Base-by-base conservation (phyloP, 2,797 vertebrate genomes). In the Podarcis lilfordi region DNA sequence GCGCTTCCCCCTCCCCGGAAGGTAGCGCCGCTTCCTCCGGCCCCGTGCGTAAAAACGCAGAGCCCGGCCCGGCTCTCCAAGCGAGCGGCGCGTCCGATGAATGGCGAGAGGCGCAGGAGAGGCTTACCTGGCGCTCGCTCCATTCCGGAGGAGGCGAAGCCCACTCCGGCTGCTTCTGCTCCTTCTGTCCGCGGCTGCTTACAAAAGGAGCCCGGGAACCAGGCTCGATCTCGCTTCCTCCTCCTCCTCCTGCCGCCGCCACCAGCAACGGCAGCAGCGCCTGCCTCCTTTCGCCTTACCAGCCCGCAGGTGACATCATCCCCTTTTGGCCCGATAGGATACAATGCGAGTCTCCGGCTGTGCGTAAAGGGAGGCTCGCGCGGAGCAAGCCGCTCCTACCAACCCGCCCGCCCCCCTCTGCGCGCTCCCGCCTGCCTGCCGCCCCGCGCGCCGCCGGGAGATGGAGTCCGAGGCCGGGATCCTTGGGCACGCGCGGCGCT, bases 261-360 rank as follows among this genome's bases (percentile, higher is more conserved):
- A 3, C 35, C 71, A 29, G 64, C 94, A 91, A 90, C 91, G 83
- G 94, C 93, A 92, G 91, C 92, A 90, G 86, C 93, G 91, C 81
- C 93, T 89, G 91, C 93, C 87, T 87, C 85, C 59, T 90, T 69
- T 92, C 55, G 88, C 81, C 89, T 83, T 35, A 59, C 86, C 45
- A 85, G 93, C 90, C 90, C 92, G 94, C 89, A 95, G 95, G 97
- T 98, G 97, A 98, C 96, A 97, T 98, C 98, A 98, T 93, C 92
- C 93, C 93, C 91, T 92, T 92, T 89, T 90, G 76, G 75, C 87
- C 93, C 92, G 94, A 96, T 94, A 91, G 96, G 94, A 35, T 79
- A 91, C 88, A 85, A 64, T 11, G 91, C 79, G 92, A 78, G 83
- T 89, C 79, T 37, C 50, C 50, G 85, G 79, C 71, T 93, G 5